A percentile compares a stretch with the other conserved stretches of the same genome.
These are phyloP conservation scores for Fabriciana adippe DNA, from an alignment of 2,888 invertebrate genomes.

Conservation along the genomic window DNA sequence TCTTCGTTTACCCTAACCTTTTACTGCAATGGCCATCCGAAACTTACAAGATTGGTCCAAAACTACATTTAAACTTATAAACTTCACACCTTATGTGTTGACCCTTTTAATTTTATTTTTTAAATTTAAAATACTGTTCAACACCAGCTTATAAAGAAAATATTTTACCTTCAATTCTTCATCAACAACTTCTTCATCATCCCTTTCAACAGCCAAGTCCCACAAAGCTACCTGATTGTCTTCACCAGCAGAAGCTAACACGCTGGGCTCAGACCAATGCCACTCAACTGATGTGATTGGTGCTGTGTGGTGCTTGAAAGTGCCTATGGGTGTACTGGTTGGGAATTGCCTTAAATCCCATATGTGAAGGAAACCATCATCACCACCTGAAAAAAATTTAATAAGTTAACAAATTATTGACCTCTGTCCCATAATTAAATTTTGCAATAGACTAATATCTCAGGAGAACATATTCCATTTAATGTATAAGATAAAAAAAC, in stretches of 20 bases:
- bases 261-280: constrained; percentile 96
- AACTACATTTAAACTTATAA: no score
- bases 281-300: constrained; percentile 98
- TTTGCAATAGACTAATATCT: no score
- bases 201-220: constrained; percentile 96
- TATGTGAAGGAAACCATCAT: constrained; percentile 95
- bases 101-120: no score
- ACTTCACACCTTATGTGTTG: no score
- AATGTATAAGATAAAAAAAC: no score
- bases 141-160: background rate
- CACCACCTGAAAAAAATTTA: constrained; percentile 87
- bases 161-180: constrained; percentile 74
- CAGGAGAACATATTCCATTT: no score
- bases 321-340: constrained; percentile 90
- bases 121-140: no score
- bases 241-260: constrained; percentile 95
- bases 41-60: no score
- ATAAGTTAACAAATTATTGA: no score
- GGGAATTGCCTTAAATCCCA: constrained; percentile 97
- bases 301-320: constrained; percentile 96
- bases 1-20: no score
- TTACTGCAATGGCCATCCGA: no score
- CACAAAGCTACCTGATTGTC: constrained; percentile 98
- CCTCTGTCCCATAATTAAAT: no score
- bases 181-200: constrained; percentile 82